These are phyloP conservation scores for Gonocerus acuteangulatus DNA, from an alignment of 2,888 invertebrate species.

Conservation along the genomic window DNA sequence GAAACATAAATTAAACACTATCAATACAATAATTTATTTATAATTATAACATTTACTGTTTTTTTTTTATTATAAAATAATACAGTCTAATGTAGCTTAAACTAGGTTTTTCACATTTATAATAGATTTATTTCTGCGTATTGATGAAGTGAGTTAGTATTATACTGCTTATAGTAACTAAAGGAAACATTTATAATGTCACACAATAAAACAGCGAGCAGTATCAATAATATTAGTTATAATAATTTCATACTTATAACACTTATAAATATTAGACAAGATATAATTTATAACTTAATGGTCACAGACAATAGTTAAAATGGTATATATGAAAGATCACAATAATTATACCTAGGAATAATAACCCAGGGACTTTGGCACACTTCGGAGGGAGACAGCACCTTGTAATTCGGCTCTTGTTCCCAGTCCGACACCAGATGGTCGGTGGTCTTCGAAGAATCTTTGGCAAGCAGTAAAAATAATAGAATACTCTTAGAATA, in stretches of 20 bases:
- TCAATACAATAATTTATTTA: too few species aligned
- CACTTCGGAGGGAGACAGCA: not conserved
- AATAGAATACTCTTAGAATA: conserved; percentile 13
- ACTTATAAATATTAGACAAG: conserved; percentile 6
- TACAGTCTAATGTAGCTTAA: too few species aligned
- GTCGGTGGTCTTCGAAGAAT: not conserved
- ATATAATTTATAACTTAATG: conserved; percentile 15
- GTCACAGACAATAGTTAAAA: conserved; percentile 8
- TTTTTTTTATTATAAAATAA: too few species aligned
- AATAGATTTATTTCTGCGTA: too few species aligned
- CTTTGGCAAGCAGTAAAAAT: conserved; percentile 8
- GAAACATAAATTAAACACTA: too few species aligned
- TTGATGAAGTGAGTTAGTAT: too few species aligned
- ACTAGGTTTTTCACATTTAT: too few species aligned
- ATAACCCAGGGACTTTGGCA: not conserved
- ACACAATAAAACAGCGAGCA: conserved; percentile 10
- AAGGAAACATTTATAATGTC: not conserved
- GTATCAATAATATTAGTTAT: not conserved
- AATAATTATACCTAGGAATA: not conserved
- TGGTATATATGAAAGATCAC: conserved; percentile 11
- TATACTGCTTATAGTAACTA: too few species aligned
- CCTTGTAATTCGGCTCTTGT: not conserved
- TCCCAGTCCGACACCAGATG: not conserved
- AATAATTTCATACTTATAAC: not conserved
- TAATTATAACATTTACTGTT: too few species aligned